Base-by-base conservation (phyloP, 64 coral and sea anemone species). In the Pachyseris speciosa region DNA sequence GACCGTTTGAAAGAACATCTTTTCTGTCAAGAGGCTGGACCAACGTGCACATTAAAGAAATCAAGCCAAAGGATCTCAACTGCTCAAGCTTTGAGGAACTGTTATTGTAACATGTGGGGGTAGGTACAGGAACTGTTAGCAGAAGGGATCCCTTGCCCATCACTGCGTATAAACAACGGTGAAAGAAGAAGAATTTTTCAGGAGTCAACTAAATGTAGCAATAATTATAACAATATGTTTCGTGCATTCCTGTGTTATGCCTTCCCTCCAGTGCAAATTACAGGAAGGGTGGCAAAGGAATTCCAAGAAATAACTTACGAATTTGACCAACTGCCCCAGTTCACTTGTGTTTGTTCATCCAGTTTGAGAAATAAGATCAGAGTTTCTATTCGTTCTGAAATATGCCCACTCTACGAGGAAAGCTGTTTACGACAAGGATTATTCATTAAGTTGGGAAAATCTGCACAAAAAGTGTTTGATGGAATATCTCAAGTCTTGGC, bases 221-320 rank as follows among this genome's bases (percentile, higher is more conserved):
- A 64, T 24, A 64, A 26, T 30, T 28, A 27, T 28, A 39, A 40
- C 70, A 74, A 74, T 47, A 47, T 39, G 3, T 39, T 74, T 74
- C 32, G 33, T 9, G 70, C 70, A 38, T 39, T 41, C 17, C 24
- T 74, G 4, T 74, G 70, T 74, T 74, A 74, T 74, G 70, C 70
- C 36, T 74, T 74, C 22, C 70, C 70, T 17, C 70, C 9, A 9
- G 12, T 37, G 24, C 7, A 17, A 39, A 47, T 74, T 74, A 8
- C 70, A 1, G 16, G 3, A 44, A 45, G 6, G 2, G 38, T 51
- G 38, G 0, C 38, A 1, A 75, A 51, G 27, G 70, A 74, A 41
- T 47, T 75, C 13, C 43, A n/a, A 4, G 39, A 47, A 2, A 2
- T 75, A 51, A 75, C 72, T 24, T 75, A 44, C 5, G 41, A 43